phyloP scores from a whole-genome alignment of 2,113 vertebrate species.

The Esox niger region DNA sequence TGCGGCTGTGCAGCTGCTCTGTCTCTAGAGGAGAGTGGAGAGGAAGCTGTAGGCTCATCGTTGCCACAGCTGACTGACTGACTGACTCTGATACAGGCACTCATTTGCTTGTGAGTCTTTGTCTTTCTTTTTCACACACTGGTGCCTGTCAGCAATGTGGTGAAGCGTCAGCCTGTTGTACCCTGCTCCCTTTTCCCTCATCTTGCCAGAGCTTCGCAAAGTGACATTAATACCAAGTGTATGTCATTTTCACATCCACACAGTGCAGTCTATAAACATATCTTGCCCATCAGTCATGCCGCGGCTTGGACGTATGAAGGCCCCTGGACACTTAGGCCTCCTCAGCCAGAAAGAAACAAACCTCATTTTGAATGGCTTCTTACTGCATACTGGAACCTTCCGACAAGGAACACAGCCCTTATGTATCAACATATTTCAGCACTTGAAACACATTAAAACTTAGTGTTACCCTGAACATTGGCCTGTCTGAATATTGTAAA shows the following conservation, averaged over 20 bases:
- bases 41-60: not conserved
- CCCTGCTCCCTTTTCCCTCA: not conserved
- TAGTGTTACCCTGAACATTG: no score
- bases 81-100: not conserved
- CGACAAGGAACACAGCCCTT: not conserved
- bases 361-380: no score
- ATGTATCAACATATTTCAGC: not conserved
- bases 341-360: not conserved
- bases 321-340: not conserved
- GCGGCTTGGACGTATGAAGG: not conserved
- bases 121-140: not conserved
- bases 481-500: constrained; percentile 2
- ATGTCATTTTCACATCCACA: not conserved
- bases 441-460: not conserved
- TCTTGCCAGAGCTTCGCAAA: not conserved
- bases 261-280: no score
- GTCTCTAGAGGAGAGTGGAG: not conserved
- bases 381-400: not conserved
- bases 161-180: not conserved
- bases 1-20: constrained; percentile 12
- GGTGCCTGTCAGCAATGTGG: not conserved
- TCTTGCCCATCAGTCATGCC: not conserved
- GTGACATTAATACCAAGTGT: not conserved
- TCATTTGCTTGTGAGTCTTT: not conserved
- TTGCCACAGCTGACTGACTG: not conserved